Conservation (phyloP, 2,797 vertebrate species). For the Gallinago solitaria region DNA sequence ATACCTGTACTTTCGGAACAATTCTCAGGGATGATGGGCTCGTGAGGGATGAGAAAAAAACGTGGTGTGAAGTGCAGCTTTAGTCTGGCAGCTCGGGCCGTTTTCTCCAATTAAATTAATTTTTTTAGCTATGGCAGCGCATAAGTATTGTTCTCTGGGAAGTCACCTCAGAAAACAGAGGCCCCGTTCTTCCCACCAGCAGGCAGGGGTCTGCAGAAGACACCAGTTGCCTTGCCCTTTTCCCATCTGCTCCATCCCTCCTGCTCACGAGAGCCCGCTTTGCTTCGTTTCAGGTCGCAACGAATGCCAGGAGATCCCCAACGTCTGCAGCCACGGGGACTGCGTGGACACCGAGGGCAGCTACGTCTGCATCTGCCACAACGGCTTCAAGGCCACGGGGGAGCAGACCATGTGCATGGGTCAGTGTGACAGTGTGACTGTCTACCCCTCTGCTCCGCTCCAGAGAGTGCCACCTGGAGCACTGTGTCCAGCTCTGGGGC, state of each 20-base stretch:
- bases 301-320: slow-evolving; percentile 91
- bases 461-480: no score
- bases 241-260: background rate
- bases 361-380: slow-evolving; percentile 91
- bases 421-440: slow-evolving; percentile 72
- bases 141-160: background rate
- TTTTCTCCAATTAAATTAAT: background rate
- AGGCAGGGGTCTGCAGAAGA: background rate
- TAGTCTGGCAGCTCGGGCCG: background rate
- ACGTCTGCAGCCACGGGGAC: slow-evolving; percentile 90
- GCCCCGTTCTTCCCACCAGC: background rate
- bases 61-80: background rate
- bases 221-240: background rate
- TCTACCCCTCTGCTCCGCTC: no score
- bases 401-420: slow-evolving; percentile 95
- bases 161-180: background rate
- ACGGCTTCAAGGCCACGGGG: slow-evolving; percentile 88
- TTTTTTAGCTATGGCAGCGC: background rate
- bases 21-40: background rate
- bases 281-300: slow-evolving; percentile 82
- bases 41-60: background rate
- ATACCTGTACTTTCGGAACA: background rate
- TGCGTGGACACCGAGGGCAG: slow-evolving; percentile 92
- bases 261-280: background rate
- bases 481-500: no score